A percentile compares a stretch with the other conserved stretches of the same genome.
Conservation (phyloP, 1,140 invertebrate genomes). For the Drosophila arawakana region DNA sequence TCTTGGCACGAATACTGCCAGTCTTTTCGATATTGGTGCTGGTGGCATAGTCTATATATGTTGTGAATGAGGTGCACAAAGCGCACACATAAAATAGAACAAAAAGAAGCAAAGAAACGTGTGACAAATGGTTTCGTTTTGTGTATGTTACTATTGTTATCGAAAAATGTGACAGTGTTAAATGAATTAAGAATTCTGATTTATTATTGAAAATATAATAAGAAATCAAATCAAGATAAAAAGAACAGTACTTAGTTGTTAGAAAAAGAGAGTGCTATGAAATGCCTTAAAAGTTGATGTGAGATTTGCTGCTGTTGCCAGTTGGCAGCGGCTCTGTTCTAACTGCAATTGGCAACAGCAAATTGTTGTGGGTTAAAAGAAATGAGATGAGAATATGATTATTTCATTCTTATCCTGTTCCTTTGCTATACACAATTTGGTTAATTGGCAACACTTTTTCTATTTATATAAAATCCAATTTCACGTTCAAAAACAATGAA, state of each 20-base stretch:
- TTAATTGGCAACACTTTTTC: conserved; percentile 48
- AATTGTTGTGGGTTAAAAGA: conserved; percentile 10
- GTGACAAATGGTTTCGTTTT: conserved; percentile 12
- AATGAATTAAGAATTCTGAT: conserved; percentile 13
- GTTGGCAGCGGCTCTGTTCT: background rate
- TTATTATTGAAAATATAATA: conserved; percentile 10
- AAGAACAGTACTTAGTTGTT: conserved; percentile 1
- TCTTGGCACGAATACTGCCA: conserved; percentile 84
- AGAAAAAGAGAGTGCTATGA: conserved; percentile 26
- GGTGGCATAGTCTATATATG: conserved; percentile 74
- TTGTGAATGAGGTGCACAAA: conserved; percentile 57
- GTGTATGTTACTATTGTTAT: background rate
- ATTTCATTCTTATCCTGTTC: conserved; percentile 17
- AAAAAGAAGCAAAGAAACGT: conserved; percentile 27
- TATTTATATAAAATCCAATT: conserved; percentile 38
- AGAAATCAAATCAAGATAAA: conserved; percentile 5
- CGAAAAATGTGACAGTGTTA: background rate
- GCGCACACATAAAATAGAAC: conserved; percentile 41
- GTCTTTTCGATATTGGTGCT: conserved; percentile 84
- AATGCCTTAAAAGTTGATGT: conserved; percentile 20
- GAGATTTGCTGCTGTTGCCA: conserved; percentile 19
- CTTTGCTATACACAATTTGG: conserved; percentile 3
- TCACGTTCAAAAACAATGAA: conserved; percentile 35
- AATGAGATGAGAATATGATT: conserved; percentile 25
- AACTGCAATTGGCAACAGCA: conserved; percentile 2